phyloP scores from a whole-genome alignment of 2,113 vertebrate genomes.

The Progne subis region DNA sequence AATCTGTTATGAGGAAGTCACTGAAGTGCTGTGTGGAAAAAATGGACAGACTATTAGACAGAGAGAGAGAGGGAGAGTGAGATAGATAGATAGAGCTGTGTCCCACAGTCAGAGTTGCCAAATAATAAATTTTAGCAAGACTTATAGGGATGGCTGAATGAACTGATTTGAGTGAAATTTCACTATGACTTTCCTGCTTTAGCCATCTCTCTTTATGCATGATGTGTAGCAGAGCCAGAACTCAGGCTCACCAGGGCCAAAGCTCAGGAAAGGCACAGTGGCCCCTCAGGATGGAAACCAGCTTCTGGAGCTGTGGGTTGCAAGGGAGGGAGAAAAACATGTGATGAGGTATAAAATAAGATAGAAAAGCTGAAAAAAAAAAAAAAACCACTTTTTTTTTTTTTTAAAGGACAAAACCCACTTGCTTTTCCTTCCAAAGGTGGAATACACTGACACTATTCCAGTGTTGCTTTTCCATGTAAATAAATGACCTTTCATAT shows the following conservation, averaged over 20 bases:
- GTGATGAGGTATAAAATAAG: background rate
- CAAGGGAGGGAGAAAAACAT: background rate
- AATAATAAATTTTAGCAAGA: background rate
- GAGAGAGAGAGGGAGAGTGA: background rate
- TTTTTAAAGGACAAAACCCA: background rate
- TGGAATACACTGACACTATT: background rate
- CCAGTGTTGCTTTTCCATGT: background rate
- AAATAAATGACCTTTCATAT: background rate
- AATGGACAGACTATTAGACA: background rate
- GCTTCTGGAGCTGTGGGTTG: background rate
- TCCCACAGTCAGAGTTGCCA: background rate
- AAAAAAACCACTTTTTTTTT: background rate
- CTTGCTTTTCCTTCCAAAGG: background rate
- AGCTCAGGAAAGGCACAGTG: background rate
- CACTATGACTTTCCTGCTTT: background rate
- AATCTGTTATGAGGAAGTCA: constrained; percentile 18
- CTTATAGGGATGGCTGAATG: background rate
- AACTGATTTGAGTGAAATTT: background rate
- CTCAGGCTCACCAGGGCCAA: background rate
- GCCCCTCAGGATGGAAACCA: background rate
- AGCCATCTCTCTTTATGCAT: rapidly evolving
- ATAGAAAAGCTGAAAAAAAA: background rate
- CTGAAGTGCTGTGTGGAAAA: background rate
- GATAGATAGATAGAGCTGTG: background rate
- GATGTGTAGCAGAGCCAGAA: background rate